Conservation (phyloP, 2,113 vertebrate genomes). For the Eublepharis macularius region DNA sequence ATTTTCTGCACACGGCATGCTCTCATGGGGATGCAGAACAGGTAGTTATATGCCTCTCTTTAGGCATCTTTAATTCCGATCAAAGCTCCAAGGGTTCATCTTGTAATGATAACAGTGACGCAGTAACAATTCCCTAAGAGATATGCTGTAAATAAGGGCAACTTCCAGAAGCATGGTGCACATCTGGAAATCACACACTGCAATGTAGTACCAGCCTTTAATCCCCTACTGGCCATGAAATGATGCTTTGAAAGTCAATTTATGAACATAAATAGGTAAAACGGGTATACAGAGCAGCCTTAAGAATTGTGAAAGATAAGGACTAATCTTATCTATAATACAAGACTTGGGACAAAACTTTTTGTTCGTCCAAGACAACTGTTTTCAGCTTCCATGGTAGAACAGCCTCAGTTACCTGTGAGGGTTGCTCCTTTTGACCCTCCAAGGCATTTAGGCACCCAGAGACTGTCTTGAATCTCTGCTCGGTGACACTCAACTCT, state of each 20-base stretch:
- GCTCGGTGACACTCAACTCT: too few species aligned
- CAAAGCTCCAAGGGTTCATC: slow-evolving; percentile 14
- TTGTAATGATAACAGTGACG: neutral
- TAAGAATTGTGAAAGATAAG: neutral
- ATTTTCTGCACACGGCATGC: accelerated
- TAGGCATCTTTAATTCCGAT: neutral
- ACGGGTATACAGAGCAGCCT: neutral
- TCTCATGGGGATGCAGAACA: accelerated
- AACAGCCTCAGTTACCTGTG: neutral
- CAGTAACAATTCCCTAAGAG: accelerated
- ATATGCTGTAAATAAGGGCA: neutral
- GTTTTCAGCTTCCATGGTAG: neutral
- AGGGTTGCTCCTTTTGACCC: too few species aligned
- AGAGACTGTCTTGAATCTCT: too few species aligned
- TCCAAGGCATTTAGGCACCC: too few species aligned
- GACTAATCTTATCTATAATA: neutral
- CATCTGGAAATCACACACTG: neutral
- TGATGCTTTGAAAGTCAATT: neutral
- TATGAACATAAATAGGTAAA: neutral
- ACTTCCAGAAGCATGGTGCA: too few species aligned
- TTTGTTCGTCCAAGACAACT: neutral
- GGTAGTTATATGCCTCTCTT: accelerated
- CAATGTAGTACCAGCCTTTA: neutral
- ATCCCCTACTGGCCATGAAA: neutral
- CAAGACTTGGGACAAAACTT: neutral